Evolutionary conservation across 37 sponge, comb jelly and placozoan genomes (phyloP).

Genomic region (Aplysina aerophoba): DNA sequence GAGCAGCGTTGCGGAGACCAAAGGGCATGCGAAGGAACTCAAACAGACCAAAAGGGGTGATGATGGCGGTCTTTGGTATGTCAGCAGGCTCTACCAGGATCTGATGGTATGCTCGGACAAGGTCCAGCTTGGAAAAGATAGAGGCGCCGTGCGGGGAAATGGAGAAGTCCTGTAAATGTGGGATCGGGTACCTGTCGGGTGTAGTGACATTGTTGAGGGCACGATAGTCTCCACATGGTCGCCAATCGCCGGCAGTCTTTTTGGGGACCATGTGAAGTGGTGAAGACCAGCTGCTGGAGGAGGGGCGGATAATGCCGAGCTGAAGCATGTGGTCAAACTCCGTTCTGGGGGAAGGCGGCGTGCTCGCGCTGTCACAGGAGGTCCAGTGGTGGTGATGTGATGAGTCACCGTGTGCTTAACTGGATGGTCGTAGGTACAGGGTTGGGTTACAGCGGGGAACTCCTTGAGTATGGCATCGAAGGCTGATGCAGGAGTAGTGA

Average conservation of each 20-base stretch:
- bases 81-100: slow-evolving; percentile 61
- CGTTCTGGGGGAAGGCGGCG: slow-evolving; percentile 48
- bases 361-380: slow-evolving; percentile 56
- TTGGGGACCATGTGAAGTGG: slow-evolving; percentile 68
- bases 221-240: slow-evolving; percentile 78
- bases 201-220: slow-evolving; percentile 64
- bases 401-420: slow-evolving; percentile 22
- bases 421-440: not conserved
- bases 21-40: slow-evolving; percentile 70
- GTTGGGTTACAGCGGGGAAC: slow-evolving; percentile 28
- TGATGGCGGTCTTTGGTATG: slow-evolving; percentile 60
- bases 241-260: slow-evolving; percentile 65
- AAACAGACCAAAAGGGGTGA: slow-evolving; percentile 68
- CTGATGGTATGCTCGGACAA: slow-evolving; percentile 57
- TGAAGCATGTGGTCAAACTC: slow-evolving; percentile 48
- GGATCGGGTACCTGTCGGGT: slow-evolving; percentile 70
- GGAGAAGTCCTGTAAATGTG: slow-evolving; percentile 72
- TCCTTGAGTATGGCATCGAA: slow-evolving; percentile 6
- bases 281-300: slow-evolving; percentile 45
- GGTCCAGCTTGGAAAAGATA: slow-evolving; percentile 68
- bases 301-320: slow-evolving; percentile 47
- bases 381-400: slow-evolving; percentile 50
- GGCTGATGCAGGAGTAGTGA: not conserved
- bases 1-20: slow-evolving; percentile 61
- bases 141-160: slow-evolving; percentile 48